Base-by-base conservation (phyloP, 2,888 invertebrate species). In the Drosophila falleni region DNA sequence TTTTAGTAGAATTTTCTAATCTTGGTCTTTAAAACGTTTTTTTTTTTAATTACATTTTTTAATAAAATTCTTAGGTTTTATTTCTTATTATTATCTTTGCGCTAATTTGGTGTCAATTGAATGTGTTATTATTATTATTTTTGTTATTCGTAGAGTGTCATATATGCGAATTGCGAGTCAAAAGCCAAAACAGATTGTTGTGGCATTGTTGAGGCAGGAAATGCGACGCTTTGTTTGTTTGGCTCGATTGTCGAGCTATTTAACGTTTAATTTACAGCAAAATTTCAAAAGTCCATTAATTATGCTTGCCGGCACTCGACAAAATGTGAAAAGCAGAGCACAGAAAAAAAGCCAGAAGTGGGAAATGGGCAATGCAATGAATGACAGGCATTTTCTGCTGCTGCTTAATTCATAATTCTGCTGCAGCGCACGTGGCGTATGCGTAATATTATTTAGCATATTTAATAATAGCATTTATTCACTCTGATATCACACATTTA, bases 231-330 rank as follows among this genome's bases (percentile, higher is more conserved):
- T 62, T 69, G 69, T 47, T 50, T 29, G 60, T 50, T 49, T 39
- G 39, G 29, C 56, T 49, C 42, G 49, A 31, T 23, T 55, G 33
- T 62, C 35, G 37, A 51, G 35, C 64, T 58, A 63, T 77, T 79
- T 63, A 66, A 66, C 80, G 77, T 61, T 71, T 66, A 62, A 77
- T 70, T 74, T 66, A 53, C 70, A 56, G 8, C 29, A 16, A 31
- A 49, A 63, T 63, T 56, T 47, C 49, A 63, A 66, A 55, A 62
- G 61, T 50, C 16, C 64, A 76, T 76, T 79, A 78, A 76, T 76
- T 65, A 70, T 74, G 76, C 15, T 64, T 16, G 41, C 11, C 47
- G 42, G 23, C 58, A 60, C 49, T 62, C 46, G 44, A 15, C 23
- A 16, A 47, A 51, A 33, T 15, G 31, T 26, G 35, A 54, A 50